Base-by-base conservation (phyloP, 2,888 invertebrate genomes). In the Acanthosepion pharaonis region DNA sequence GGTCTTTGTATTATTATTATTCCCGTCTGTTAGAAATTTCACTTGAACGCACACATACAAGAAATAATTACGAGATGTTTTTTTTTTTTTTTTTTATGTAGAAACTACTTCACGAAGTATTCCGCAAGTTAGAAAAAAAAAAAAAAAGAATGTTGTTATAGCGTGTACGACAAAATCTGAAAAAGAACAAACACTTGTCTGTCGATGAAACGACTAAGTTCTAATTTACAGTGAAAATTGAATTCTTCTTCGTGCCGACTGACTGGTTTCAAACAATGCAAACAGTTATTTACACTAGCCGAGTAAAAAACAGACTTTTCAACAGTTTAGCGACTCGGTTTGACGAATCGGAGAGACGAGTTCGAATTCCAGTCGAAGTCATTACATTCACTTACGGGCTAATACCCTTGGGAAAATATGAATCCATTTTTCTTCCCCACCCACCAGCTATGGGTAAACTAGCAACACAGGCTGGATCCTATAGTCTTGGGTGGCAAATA, bases 241-340 rank as follows among this genome's bases (percentile, higher is more conserved):
- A 78, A 78, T 78, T n/a, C 78, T 78, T 11, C 78, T 78, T 78
- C n/a, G 78, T n/a, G n/a, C n/a, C 78, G 78, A 33, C 78, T 78
- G 78, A 33, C 78, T 78, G 78, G 78, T 78, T 78, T 78, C n/a
- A 78, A 78, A 78, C 78, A 78, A 78, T 78, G 78, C 78, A 15
- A 78, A 15, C n/a, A 2, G 59, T 59, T 59, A 59, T 59, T 59
- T 59, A 59, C 23, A 59, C 59, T 25, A 59, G 11, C n/a, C 78
- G n/a, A 78, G n/a, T 33, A n/a, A 78, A 33, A 42, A 42, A 42
- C 42, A 33, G 15, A 33, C 78, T 11, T 78, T 78, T 78, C n/a
- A 78, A 78, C n/a, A 78, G 78, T n/a, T 15, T 55, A 18, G 15
- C 20, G 1, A 4, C 20, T 55, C 3, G 4, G 15, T 9, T 55